phyloP scores from a whole-genome alignment of 1,140 invertebrate genomes.

The Lepidostoma basale region DNA sequence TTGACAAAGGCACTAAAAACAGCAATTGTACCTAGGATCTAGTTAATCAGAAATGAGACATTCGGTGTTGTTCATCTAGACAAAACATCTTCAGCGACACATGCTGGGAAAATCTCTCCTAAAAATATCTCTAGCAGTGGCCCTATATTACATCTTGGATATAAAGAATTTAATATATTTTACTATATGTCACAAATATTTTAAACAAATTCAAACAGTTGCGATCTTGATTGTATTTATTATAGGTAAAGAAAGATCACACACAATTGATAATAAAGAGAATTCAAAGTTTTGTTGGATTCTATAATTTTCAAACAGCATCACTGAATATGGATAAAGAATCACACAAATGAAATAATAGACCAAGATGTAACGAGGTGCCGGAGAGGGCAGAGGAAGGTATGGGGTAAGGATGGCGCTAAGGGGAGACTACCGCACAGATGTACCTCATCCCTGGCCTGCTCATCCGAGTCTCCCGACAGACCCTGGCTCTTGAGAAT shows the following conservation, averaged over 20 bases:
- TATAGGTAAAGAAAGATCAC: too few relatives aligned
- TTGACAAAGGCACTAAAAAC: conserved; percentile 17
- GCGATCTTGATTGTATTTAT: too few relatives aligned
- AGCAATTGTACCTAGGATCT: neutral
- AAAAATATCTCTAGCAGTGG: neutral
- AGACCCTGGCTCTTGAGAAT: conserved; percentile 91
- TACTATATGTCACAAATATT: too few relatives aligned
- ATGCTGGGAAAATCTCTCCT: conserved; percentile 12
- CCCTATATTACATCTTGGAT: too few relatives aligned
- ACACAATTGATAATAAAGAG: too few relatives aligned
- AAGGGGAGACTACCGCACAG: conserved; percentile 25
- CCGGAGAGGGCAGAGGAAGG: neutral
- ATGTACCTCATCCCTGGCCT: conserved; percentile 61
- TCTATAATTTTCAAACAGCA: too few relatives aligned
- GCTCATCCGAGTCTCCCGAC: conserved; percentile 75
- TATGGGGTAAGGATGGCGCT: conserved; percentile 25
- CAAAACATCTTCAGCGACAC: conserved; percentile 13
- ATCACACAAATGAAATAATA: too few relatives aligned
- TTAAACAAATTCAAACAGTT: too few relatives aligned
- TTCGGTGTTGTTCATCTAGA: conserved; percentile 6
- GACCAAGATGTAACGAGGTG: too few relatives aligned
- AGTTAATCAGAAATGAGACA: neutral
- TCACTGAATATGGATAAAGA: too few relatives aligned
- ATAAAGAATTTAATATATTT: too few relatives aligned
- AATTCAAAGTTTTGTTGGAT: too few relatives aligned